Conservation (phyloP, 2,797 vertebrate species). For the Eurystomus glaucurus region DNA sequence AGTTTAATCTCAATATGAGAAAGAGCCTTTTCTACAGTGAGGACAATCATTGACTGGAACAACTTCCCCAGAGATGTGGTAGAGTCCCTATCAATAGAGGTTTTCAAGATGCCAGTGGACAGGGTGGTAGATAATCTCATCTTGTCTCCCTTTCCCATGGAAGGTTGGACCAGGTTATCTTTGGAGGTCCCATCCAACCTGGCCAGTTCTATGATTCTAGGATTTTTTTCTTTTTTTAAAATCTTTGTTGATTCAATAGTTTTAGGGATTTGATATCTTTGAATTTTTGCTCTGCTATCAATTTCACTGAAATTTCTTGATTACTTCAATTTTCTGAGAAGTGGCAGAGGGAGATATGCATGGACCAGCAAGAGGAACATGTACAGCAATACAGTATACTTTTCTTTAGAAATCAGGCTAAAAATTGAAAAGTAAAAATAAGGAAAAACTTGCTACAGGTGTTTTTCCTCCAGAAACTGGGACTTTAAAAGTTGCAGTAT, state of each 20-base stretch:
- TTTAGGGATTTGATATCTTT: background rate
- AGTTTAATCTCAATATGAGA: background rate
- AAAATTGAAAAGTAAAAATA: background rate
- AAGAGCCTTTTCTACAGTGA: background rate
- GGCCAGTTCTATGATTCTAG: background rate
- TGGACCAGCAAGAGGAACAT: background rate
- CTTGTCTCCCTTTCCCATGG: background rate
- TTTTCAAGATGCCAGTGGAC: background rate
- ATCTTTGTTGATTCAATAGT: background rate
- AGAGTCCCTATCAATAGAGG: background rate
- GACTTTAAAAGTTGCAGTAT: background rate
- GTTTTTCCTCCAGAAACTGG: background rate
- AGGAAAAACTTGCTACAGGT: background rate
- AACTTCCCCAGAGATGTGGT: background rate
- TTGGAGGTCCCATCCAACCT: background rate
- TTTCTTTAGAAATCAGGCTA: background rate
- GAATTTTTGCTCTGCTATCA: background rate
- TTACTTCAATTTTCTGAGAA: background rate
- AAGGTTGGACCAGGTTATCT: background rate
- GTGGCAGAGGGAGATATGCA: background rate
- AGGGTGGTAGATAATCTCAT: background rate
- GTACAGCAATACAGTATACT: background rate
- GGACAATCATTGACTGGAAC: background rate
- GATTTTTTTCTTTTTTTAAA: background rate
- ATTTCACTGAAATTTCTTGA: background rate